Evolutionary conservation across 2,113 vertebrate species (phyloP).

Genomic region (Cepphus grylle): DNA sequence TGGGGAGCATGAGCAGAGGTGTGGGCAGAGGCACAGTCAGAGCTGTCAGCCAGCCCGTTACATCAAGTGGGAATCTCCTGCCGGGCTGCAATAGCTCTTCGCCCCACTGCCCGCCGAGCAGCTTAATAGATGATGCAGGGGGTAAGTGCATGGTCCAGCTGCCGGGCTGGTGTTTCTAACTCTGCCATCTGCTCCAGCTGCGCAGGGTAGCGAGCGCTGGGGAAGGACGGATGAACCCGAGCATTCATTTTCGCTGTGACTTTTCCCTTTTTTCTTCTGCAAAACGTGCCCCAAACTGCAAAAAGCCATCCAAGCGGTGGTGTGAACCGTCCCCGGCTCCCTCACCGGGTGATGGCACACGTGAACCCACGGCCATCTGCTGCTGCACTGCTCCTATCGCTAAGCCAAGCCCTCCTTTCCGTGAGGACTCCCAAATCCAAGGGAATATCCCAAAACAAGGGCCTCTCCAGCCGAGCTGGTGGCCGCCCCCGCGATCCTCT

Average conservation of each 20-base stretch:
- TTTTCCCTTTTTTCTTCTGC: neutral
- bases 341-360: neutral
- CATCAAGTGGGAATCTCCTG: neutral
- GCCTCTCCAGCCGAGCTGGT: neutral
- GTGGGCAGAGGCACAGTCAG: neutral
- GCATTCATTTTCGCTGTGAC: fast-evolving
- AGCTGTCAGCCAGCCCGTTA: neutral
- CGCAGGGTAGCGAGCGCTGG: fast-evolving
- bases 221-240: fast-evolving
- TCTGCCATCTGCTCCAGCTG: neutral
- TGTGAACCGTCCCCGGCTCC: neutral
- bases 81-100: neutral
- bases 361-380: neutral
- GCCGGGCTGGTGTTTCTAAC: neutral
- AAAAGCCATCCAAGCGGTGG: neutral
- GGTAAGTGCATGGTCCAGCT: neutral
- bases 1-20: neutral
- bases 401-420: neutral
- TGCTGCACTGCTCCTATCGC: fast-evolving
- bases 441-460: slow-evolving; percentile 22
- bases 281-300: neutral
- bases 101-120: fast-evolving
- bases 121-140: neutral
- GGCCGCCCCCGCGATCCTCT: neutral
- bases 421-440: neutral